These are phyloP conservation scores for Zalophus californianus DNA, from an alignment of 2,797 vertebrate species.

Conservation along the genomic window DNA sequence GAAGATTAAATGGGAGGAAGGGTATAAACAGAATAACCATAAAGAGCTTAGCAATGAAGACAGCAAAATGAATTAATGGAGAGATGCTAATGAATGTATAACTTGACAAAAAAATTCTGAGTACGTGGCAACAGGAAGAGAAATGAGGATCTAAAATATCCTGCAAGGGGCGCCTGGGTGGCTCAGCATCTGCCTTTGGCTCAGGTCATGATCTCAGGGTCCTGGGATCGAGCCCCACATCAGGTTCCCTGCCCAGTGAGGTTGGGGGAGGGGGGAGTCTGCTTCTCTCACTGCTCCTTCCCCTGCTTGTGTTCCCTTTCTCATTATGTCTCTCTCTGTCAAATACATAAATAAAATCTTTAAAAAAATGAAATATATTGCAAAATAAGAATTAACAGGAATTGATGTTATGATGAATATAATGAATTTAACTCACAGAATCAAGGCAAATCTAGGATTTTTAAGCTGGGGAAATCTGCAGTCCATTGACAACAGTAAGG, in stretches of 20 bases:
- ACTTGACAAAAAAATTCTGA: neutral
- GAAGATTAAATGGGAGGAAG: neutral
- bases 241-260: no score
- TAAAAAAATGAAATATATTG: neutral
- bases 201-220: no score
- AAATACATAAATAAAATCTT: no score
- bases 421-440: neutral
- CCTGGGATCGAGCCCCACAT: no score
- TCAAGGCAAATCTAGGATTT: neutral
- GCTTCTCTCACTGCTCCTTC: no score
- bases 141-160: neutral
- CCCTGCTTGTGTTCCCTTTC: no score
- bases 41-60: neutral
- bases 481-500: neutral
- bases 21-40: neutral
- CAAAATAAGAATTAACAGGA: neutral
- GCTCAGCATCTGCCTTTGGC: no score
- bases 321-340: no score
- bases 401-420: neutral
- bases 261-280: no score
- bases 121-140: neutral
- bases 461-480: neutral
- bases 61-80: neutral
- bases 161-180: neutral
- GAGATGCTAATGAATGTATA: neutral